Conservation (phyloP, 2,113 vertebrate species). For the Vulpes lagopus region DNA sequence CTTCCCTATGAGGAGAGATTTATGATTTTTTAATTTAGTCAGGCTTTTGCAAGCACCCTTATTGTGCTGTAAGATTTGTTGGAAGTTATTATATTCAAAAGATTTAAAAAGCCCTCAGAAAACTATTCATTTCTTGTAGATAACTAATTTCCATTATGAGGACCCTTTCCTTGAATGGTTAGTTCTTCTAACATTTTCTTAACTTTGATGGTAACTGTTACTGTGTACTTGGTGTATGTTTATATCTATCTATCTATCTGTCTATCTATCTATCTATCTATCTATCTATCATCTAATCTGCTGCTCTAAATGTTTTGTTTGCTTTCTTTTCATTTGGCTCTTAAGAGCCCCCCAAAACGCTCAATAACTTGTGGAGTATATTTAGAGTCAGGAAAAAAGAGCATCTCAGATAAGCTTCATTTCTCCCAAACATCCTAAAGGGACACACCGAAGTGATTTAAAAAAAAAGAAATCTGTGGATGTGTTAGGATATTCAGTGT, state of each 20-base stretch:
- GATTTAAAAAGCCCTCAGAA: not conserved
- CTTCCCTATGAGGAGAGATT: not conserved
- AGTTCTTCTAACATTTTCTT: not conserved
- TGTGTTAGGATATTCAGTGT: not conserved
- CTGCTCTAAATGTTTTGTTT: not conserved
- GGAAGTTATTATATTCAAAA: slow-evolving; percentile 33
- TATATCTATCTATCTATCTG: not conserved
- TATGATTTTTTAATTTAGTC: slow-evolving; percentile 40
- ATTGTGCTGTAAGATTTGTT: slow-evolving; percentile 41
- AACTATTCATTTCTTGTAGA: not conserved
- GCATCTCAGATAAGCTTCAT: slow-evolving; percentile 69
- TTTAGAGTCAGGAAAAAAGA: slow-evolving; percentile 56
- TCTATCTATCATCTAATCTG: not conserved
- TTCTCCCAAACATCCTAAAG: slow-evolving; percentile 55
- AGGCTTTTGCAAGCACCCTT: slow-evolving; percentile 17
- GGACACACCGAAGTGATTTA: not conserved
- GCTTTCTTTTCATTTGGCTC: slow-evolving; percentile 44
- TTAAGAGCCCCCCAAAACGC: not conserved
- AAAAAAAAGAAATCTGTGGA: not conserved
- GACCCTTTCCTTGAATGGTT: not conserved
- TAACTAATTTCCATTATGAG: not conserved
- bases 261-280: not conserved
- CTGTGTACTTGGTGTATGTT: not conserved
- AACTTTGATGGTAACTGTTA: not conserved
- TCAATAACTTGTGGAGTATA: slow-evolving; percentile 55